Base-by-base conservation (phyloP, 2,797 vertebrate species). In the Sardinella longiceps region DNA sequence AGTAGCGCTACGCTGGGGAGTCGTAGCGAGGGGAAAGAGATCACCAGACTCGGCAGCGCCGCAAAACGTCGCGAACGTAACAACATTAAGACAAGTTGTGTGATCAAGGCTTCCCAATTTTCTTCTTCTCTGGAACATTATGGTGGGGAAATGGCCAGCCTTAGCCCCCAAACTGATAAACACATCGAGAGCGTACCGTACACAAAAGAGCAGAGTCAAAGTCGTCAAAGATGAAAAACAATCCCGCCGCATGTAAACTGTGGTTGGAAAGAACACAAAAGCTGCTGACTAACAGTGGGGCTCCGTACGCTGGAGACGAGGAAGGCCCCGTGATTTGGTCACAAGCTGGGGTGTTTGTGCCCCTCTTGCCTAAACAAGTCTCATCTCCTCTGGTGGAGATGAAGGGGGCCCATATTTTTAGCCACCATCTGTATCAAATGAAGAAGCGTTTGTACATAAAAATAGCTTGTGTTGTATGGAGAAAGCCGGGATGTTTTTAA, bases 261-360 rank as follows among this genome's bases (percentile, higher is more conserved):
- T 89, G 94, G 93, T 91, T 60, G 89, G 93, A 92, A 93, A 93
- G n/a, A n/a, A 92, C 94, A 94, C 91, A 94, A 94, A 92, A 92
- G 92, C 92, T 92, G 93, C 94, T 94, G 92, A 94, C 91, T 92
- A 94, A 93, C 90, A 90, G 90, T 85, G 82, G 88, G 81, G 66
- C 90, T 81, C 86, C 88, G 81, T 48, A 84, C 88, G 88, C 89
- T 87, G 91, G 92, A 83, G 80, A 84, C 85, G 28, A n/a, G 63
- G 91, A 92, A 91, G 88, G 83, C 85, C 87, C 89, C 89, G 85
- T 90, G 81, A 88, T 92, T 91, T 92, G 88, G 82, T 85, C 60
- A 81, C 88, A 81, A 85, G 88, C 82, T 85, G 87, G 90, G 51
- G 86, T 85, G 82, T 84, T 86, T 88, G 88, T 90, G 91, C 89